These are phyloP conservation scores for Cherax destructor DNA, from an alignment of 1,140 invertebrate species.

Conservation along the genomic window DNA sequence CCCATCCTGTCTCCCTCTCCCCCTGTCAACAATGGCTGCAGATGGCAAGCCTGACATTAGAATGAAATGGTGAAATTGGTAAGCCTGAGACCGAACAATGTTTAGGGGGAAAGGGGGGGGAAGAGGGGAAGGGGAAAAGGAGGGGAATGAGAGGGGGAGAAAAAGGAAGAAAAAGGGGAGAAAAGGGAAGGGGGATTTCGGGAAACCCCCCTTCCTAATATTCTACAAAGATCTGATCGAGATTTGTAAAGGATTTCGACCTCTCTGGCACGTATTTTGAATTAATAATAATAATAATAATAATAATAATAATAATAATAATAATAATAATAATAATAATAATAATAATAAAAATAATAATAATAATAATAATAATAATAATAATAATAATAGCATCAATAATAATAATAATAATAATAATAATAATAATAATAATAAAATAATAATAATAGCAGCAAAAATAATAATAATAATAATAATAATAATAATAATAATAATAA, in stretches of 20 bases:
- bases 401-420: neutral
- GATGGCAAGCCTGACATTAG: neutral
- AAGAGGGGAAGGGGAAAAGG: neutral
- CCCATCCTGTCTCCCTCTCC: neutral
- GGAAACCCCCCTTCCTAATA: too few species aligned
- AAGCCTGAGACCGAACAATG: neutral
- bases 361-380: neutral
- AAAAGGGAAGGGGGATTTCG: neutral
- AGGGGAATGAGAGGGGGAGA: neutral
- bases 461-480: neutral
- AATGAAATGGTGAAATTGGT: neutral
- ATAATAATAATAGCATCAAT: conserved; percentile 12
- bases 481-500: neutral
- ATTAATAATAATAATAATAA: too few species aligned
- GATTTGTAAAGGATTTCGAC: too few species aligned
- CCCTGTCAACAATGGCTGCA: neutral
- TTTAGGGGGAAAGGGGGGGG: neutral
- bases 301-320: neutral
- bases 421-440: neutral
- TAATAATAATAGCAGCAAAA: neutral
- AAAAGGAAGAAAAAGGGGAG: neutral
- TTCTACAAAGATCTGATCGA: too few species aligned
- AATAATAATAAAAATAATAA: neutral
- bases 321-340: neutral
- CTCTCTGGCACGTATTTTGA: too few species aligned